Percentiles rank a stretch among this genome's conserved stretches.
phyloP scores from a whole-genome alignment of 2,113 vertebrate species.

The Pedetes capensis region DNA sequence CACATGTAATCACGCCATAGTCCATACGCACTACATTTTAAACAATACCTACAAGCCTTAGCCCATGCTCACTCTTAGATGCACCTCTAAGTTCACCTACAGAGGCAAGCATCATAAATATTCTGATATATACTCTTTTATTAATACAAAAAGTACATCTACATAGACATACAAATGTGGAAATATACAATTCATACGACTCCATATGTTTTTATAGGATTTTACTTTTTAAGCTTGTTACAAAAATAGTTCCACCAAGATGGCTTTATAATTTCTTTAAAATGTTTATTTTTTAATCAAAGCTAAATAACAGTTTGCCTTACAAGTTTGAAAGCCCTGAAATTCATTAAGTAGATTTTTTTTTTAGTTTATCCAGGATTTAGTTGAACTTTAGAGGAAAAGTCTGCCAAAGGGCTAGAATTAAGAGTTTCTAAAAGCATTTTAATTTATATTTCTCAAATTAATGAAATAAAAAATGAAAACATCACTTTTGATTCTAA shows the following conservation, averaged over 20 bases:
- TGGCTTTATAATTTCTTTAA: background rate
- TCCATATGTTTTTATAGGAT: background rate
- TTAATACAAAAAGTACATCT: background rate
- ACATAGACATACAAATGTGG: background rate
- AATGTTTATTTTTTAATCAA: background rate
- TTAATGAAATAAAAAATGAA: background rate
- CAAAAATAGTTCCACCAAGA: background rate
- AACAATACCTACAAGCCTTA: background rate
- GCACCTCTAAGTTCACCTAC: too few relatives aligned
- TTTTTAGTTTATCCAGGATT: background rate
- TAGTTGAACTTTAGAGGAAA: background rate
- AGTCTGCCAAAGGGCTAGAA: background rate
- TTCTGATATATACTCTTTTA: background rate
- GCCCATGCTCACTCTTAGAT: too few relatives aligned
- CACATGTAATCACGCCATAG: rapidly evolving
- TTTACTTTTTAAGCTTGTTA: background rate
- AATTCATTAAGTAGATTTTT: background rate
- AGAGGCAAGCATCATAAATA: background rate
- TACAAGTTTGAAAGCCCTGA: background rate
- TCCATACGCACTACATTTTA: background rate
- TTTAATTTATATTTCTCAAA: background rate
- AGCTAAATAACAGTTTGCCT: background rate
- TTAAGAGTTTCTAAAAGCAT: background rate
- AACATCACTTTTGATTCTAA: background rate
- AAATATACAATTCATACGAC: background rate